These are phyloP conservation scores for Darevskia nairensis DNA, from an alignment of 2,797 vertebrate genomes.

Conservation along the genomic window DNA sequence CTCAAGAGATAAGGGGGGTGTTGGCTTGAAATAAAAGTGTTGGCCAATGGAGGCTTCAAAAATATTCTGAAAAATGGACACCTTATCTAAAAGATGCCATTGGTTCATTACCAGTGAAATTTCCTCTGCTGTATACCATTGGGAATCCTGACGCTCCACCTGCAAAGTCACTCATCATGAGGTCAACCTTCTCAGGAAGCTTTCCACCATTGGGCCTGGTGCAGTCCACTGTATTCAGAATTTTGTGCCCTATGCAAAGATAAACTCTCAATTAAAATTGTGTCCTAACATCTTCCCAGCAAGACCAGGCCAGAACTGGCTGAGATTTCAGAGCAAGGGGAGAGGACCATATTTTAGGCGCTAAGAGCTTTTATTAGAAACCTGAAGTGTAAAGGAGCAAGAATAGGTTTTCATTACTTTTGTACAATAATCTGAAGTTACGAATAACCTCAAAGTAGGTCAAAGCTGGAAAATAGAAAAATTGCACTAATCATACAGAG, in stretches of 20 bases:
- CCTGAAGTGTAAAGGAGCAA: neutral
- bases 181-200: conserved; percentile 78
- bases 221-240: conserved; percentile 87
- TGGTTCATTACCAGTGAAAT: conserved; percentile 80
- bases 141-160: conserved; percentile 87
- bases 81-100: neutral
- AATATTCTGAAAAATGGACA: neutral
- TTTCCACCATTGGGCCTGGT: conserved; percentile 82
- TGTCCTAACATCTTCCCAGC: neutral
- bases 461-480: neutral
- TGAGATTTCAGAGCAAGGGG: neutral
- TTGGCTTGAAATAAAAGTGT: neutral
- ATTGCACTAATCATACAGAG: neutral
- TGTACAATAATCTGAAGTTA: neutral
- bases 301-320: neutral
- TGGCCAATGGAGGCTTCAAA: neutral
- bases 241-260: conserved; percentile 80
- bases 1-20: neutral
- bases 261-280: neutral
- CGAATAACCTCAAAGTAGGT: neutral
- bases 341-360: neutral
- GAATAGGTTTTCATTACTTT: neutral
- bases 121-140: conserved; percentile 83
- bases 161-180: conserved; percentile 88
- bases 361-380: neutral